Evolutionary conservation across 1,140 invertebrate genomes (phyloP).

Genomic region (Lepidurus arcticus): DNA sequence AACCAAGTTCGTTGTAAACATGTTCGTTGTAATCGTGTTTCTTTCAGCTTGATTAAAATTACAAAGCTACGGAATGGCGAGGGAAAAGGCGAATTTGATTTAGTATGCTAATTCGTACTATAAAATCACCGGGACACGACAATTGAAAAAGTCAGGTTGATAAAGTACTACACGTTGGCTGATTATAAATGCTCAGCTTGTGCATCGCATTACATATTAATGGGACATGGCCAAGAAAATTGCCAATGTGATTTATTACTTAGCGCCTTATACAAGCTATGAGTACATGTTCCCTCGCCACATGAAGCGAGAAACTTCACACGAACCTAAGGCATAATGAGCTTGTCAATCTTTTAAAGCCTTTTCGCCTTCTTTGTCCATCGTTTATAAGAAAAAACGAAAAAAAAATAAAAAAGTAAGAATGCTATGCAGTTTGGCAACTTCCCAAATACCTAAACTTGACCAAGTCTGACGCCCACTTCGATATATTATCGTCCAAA

Average conservation of each 20-base stretch:
- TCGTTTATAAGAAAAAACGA: too few relatives aligned
- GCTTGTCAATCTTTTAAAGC: conserved; percentile 2
- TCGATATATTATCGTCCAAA: neutral
- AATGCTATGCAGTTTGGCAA: neutral
- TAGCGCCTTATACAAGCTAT: neutral
- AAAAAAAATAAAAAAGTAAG: too few relatives aligned
- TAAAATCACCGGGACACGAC: conserved; percentile 4
- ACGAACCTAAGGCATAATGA: neutral
- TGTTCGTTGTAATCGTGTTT: neutral
- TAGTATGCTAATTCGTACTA: conserved; percentile 4
- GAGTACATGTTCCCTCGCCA: neutral
- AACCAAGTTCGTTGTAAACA: neutral
- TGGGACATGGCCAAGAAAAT: neutral
- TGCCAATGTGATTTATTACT: conserved; percentile 6
- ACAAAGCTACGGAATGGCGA: neutral
- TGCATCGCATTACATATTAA: conserved; percentile 15
- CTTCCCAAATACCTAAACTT: neutral
- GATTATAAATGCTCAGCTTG: conserved; percentile 16
- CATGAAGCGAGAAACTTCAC: neutral
- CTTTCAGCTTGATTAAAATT: neutral
- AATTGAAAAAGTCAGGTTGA: neutral
- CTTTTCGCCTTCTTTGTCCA: neutral
- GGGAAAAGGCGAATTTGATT: neutral
- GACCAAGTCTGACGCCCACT: neutral
- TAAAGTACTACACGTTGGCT: neutral